A percentile compares a stretch with the other conserved stretches of the same genome.
phyloP scores from a whole-genome alignment of 2,113 vertebrate species.

The Lagenorhynchus albirostris region DNA sequence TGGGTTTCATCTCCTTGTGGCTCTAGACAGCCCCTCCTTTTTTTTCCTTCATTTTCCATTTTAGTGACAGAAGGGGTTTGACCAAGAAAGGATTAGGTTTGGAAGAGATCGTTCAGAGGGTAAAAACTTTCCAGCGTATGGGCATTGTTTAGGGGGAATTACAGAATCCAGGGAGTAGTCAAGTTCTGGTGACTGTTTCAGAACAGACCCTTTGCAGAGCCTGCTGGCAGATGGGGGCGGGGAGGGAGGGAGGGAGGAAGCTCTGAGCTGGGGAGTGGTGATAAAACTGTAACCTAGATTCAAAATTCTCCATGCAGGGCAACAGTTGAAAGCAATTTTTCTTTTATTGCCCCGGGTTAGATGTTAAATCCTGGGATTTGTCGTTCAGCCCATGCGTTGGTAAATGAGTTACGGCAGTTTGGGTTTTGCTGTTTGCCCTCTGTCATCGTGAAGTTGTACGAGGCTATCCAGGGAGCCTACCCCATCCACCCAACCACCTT shows the following conservation, averaged over 20 bases:
- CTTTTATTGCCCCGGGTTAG: not conserved
- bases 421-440: not conserved
- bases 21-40: fast-evolving
- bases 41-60: not conserved
- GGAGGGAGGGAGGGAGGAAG: too few species aligned
- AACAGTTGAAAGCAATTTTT: not conserved
- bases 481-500: not conserved
- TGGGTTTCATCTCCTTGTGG: not conserved
- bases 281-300: not conserved
- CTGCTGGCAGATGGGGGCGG: fast-evolving
- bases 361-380: not conserved
- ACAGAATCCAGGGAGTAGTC: not conserved
- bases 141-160: not conserved
- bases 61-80: not conserved
- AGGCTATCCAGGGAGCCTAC: not conserved
- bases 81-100: not conserved
- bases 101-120: not conserved
- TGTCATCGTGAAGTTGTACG: not conserved
- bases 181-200: not conserved
- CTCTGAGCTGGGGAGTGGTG: not conserved
- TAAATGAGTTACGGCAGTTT: not conserved
- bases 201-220: not conserved
- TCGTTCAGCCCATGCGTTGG: not conserved
- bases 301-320: not conserved
- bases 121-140: not conserved